Conservation (phyloP, 2,888 invertebrate genomes). For the Vanessa cardui region DNA sequence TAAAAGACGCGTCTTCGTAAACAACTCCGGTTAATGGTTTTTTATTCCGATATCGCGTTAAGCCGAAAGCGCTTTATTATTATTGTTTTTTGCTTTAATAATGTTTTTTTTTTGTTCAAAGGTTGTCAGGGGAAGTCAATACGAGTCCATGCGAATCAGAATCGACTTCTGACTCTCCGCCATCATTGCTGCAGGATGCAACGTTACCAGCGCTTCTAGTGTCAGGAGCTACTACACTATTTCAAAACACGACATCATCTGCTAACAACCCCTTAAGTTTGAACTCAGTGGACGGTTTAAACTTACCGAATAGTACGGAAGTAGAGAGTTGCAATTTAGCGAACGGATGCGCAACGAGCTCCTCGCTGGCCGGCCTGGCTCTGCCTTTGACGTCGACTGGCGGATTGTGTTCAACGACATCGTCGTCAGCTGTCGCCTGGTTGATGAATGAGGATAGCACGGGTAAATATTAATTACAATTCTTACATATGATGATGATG, state of each 20-base stretch:
- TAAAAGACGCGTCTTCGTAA: constrained; percentile 52
- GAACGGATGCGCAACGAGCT: constrained; percentile 72
- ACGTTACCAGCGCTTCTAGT: constrained; percentile 74
- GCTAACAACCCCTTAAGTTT: constrained; percentile 56
- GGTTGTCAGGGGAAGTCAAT: constrained; percentile 76
- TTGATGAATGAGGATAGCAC: constrained; percentile 82
- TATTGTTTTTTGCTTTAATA: constrained; percentile 31
- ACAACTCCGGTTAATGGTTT: constrained; percentile 54
- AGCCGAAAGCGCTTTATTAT: constrained; percentile 47
- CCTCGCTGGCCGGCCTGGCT: constrained; percentile 63
- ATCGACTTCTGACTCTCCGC: constrained; percentile 84
- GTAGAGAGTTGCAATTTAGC: constrained; percentile 67
- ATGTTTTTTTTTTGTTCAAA: constrained; percentile 50
- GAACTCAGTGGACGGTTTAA: constrained; percentile 62
- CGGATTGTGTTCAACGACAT: constrained; percentile 72
- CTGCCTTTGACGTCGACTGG: constrained; percentile 71
- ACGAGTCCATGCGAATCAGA: constrained; percentile 84
- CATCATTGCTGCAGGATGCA: constrained; percentile 72
- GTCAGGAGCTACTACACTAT: constrained; percentile 69
- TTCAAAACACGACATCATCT: constrained; percentile 68
- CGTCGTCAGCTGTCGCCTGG: constrained; percentile 79
- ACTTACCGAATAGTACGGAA: constrained; percentile 57
- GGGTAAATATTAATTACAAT: constrained; percentile 52
- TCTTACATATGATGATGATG: no score
- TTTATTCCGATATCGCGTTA: constrained; percentile 54